Percentiles rank a stretch among this genome's conserved stretches.
Conservation (phyloP, 2,113 vertebrate genomes). For the Hyla sarda region DNA sequence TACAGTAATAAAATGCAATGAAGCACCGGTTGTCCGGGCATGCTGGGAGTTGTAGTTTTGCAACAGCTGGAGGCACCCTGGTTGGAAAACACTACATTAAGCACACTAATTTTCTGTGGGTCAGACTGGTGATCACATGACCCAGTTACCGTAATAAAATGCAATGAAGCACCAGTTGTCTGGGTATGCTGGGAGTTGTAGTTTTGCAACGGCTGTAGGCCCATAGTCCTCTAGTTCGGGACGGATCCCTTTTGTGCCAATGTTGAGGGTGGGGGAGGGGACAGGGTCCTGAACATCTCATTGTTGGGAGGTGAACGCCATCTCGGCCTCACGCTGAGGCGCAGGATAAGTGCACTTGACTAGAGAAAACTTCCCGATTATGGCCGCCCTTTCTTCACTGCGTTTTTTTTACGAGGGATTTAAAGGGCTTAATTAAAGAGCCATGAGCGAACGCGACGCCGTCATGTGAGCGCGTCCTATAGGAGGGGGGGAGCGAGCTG, state of each 20-base stretch:
- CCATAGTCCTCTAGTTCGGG: no score
- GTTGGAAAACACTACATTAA: no score
- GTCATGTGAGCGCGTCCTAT: background rate
- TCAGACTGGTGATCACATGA: no score
- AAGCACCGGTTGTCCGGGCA: no score
- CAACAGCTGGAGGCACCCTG: no score
- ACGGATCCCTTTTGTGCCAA: background rate
- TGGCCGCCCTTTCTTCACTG: background rate
- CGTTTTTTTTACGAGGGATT: slow-evolving; percentile 39
- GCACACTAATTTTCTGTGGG: no score
- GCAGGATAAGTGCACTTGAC: slow-evolving; percentile 61
- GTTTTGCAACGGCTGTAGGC: no score
- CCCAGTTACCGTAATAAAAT: no score
- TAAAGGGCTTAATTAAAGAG: slow-evolving; percentile 37
- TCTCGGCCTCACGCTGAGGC: slow-evolving; percentile 62
- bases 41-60: no score
- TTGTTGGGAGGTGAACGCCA: slow-evolving; percentile 75
- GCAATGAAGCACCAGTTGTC: no score
- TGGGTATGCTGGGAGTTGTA: no score
- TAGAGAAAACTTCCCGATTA: slow-evolving; percentile 67
- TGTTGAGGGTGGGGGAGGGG: slow-evolving; percentile 57
- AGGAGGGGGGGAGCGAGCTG: background rate
- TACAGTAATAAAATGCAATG: no score
- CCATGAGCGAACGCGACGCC: background rate
- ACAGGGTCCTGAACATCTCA: slow-evolving; percentile 69